Evolutionary conservation across 1,140 invertebrate genomes (phyloP), one percentile per base, ranked within the genome.

Genomic region (Musca vetustissima): DNA sequence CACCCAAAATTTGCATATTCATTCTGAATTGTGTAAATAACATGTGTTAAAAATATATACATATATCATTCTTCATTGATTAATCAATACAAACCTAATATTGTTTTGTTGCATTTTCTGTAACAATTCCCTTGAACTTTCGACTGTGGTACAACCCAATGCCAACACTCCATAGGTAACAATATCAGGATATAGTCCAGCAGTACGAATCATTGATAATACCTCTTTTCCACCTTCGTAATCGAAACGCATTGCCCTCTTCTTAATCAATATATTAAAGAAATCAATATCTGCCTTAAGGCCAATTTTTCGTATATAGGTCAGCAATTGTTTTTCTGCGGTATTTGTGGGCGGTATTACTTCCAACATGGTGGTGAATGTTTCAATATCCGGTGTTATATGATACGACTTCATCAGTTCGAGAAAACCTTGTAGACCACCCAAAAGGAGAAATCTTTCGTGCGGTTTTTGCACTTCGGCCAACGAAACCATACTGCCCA

Each of bases 131-230:
- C 83, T 76, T 19, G 88, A 90, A 71, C 89, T 84, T 22, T 85
- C 80, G 67, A 85, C 83, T 7, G 81, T 88, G 69, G 78, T 80
- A 83, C 94, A 97, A 6, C 89, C 86, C 67, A 95, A 75, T 4
- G 95, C 91, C n/a, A 97, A 80, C 2, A 91, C 88, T 28, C 93
- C 94, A 85, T 92, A 97, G 1, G 95, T 96, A 53, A 94, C 85
- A 68, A 95, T 85, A 82, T 96, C 88, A 6, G 91, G 89, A 49
- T 83, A 82, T 15, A 94, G 76, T 66, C 84, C 83, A 11, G 84
- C 73, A 57, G 86, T 86, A 49, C 83, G 83, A 68, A 97, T 89
- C 59, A 90, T 82, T 32, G 83, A 69, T 28, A 92, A 81, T 7
- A 93, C 87, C 68, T 85, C 83, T 87, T 87, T 87, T 24, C 90